Conservation (phyloP, 2,888 invertebrate species). For the Mimachlamys varia region DNA sequence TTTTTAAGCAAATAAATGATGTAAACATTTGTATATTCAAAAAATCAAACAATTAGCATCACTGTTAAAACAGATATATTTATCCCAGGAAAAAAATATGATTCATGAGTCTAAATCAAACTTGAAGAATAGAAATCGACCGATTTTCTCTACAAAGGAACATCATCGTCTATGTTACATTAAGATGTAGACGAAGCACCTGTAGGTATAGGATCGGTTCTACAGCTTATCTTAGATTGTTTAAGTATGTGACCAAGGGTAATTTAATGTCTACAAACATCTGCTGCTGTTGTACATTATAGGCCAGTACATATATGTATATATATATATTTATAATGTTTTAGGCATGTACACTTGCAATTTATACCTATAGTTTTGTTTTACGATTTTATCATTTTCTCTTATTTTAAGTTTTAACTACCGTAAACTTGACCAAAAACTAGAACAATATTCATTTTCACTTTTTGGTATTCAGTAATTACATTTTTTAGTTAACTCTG, state of each 20-base stretch:
- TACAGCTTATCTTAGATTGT: not conserved
- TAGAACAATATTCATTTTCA: slow-evolving; percentile 6
- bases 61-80: too few species aligned
- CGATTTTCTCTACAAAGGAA: not conserved
- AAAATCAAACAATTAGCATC: too few species aligned
- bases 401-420: not conserved
- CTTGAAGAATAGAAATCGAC: not conserved
- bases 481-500: not conserved
- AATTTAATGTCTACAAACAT: not conserved
- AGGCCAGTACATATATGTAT: slow-evolving; percentile 19
- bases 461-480: not conserved
- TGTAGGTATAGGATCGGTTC: not conserved
- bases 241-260: not conserved
- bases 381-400: not conserved
- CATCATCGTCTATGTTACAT: not conserved
- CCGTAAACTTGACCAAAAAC: not conserved
- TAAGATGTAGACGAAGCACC: not conserved
- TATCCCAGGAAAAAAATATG: too few species aligned
- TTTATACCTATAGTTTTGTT: not conserved
- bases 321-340: slow-evolving; percentile 9
- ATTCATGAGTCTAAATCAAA: too few species aligned
- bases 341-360: slow-evolving; percentile 15
- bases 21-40: too few species aligned
- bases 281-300: not conserved
- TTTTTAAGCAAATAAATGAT: too few species aligned